Evolutionary conservation across 2,888 invertebrate genomes (phyloP).

Genomic region (Lochmaea crataegi): DNA sequence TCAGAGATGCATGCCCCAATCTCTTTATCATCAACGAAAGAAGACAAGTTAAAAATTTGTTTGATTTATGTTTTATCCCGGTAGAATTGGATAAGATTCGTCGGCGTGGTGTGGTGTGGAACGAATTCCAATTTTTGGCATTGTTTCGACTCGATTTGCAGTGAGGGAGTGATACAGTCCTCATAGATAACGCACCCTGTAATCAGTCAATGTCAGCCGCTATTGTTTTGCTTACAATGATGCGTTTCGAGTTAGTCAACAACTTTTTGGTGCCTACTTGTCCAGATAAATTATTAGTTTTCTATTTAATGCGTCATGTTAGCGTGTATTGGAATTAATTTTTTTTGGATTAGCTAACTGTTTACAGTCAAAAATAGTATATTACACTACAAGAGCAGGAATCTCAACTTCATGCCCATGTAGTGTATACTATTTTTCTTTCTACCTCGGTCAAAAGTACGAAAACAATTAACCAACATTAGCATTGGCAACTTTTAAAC

Average conservation of each 20-base stretch:
- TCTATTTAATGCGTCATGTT: slow-evolving; percentile 25
- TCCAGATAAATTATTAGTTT: slow-evolving; percentile 45
- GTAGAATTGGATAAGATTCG: slow-evolving; percentile 49
- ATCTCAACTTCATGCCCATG: no score
- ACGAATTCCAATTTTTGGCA: slow-evolving; percentile 54
- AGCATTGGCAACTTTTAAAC: no score
- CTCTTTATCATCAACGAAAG: slow-evolving; percentile 52
- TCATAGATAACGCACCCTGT: slow-evolving; percentile 50
- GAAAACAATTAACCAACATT: no score
- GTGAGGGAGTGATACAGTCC: slow-evolving; percentile 50
- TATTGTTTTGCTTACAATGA: slow-evolving; percentile 54
- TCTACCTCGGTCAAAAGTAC: no score
- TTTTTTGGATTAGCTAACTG: not conserved
- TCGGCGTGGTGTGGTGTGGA: slow-evolving; percentile 45
- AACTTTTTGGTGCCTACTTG: slow-evolving; percentile 50
- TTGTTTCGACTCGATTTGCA: slow-evolving; percentile 50
- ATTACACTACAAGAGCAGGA: no score
- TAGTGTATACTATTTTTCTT: no score
- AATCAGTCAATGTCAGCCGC: slow-evolving; percentile 56
- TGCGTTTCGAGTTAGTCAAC: slow-evolving; percentile 48
- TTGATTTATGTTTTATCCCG: slow-evolving; percentile 55
- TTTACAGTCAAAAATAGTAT: no score
- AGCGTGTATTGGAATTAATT: slow-evolving; percentile 10
- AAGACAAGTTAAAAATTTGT: slow-evolving; percentile 54
- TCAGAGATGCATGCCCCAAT: slow-evolving; percentile 50